phyloP scores from a whole-genome alignment of 2,797 vertebrate genomes.

The Lepus oiostolus region DNA sequence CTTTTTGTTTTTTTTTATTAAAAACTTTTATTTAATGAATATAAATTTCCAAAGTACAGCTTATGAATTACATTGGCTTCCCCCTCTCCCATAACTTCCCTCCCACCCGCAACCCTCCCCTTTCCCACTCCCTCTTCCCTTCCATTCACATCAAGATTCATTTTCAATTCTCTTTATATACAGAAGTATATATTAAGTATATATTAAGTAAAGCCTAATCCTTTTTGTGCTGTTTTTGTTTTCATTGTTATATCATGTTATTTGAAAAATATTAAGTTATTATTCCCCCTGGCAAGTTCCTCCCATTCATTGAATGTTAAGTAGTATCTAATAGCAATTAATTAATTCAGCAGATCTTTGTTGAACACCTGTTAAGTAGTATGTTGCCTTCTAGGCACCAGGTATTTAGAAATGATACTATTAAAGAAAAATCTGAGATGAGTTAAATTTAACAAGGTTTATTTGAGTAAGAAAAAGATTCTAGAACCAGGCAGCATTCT shows the following conservation, averaged over 20 bases:
- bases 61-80: too few relatives aligned
- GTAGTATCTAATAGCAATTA: slow-evolving; percentile 32
- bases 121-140: too few relatives aligned
- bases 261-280: slow-evolving; percentile 52
- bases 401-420: background rate
- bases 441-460: background rate
- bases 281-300: slow-evolving; percentile 8
- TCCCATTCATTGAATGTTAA: slow-evolving; percentile 1
- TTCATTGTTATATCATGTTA: slow-evolving; percentile 6
- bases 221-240: slow-evolving; percentile 35
- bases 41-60: too few relatives aligned
- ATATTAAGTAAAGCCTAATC: background rate
- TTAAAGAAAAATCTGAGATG: background rate
- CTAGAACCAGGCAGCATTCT: background rate
- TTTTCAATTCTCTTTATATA: too few relatives aligned
- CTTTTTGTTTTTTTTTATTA: background rate
- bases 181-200: too few relatives aligned
- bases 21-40: too few relatives aligned
- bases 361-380: background rate
- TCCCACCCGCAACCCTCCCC: too few relatives aligned
- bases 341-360: slow-evolving; percentile 20
- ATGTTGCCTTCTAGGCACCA: background rate
- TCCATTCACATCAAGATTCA: too few relatives aligned
- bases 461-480: background rate
- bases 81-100: too few relatives aligned